These are phyloP conservation scores for Yponomeuta evonymella DNA, from an alignment of 2,888 invertebrate genomes.

Conservation along the genomic window DNA sequence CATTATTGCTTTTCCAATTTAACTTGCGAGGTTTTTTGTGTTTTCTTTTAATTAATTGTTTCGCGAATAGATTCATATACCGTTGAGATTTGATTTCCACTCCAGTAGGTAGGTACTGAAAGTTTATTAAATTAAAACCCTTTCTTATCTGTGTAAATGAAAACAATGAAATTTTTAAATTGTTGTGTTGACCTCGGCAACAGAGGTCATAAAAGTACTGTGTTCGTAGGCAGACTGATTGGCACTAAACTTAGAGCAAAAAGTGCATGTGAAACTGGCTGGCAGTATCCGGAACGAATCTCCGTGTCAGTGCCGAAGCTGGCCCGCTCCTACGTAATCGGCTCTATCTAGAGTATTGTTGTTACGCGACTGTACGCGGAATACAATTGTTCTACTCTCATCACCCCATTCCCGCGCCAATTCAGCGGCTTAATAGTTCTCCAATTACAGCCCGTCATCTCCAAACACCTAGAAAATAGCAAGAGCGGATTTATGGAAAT, in stretches of 20 bases:
- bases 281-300: background rate
- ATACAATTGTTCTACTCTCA: constrained; percentile 15
- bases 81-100: background rate
- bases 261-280: background rate
- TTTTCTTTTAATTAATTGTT: constrained; percentile 2
- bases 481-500: background rate
- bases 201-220: background rate
- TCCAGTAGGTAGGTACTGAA: background rate
- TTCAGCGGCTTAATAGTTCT: constrained; percentile 14
- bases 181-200: background rate
- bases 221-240: background rate
- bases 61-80: background rate
- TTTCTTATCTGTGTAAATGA: background rate
- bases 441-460: background rate
- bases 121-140: background rate
- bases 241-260: background rate
- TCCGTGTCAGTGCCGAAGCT: constrained; percentile 1
- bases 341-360: background rate
- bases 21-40: background rate
- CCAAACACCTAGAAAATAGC: background rate
- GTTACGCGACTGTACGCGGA: constrained; percentile 4
- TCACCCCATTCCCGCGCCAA: constrained; percentile 29
- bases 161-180: background rate
- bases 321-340: background rate
- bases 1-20: background rate